Conservation (phyloP, 2,888 invertebrate genomes). For the Scaptomyza reducta region DNA sequence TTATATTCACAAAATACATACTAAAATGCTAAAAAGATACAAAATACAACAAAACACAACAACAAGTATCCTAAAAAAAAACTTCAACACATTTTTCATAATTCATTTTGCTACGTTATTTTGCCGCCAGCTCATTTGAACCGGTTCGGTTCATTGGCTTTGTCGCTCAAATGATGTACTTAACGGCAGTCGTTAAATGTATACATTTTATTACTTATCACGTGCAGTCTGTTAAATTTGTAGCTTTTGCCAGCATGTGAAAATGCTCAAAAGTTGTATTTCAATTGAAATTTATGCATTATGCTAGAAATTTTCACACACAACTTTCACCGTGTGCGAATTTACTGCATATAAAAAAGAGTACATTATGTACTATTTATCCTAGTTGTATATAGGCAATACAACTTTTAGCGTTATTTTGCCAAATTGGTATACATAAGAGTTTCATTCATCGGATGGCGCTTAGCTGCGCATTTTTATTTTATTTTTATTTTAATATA, state of each 20-base stretch:
- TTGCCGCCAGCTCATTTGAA: conserved; percentile 7
- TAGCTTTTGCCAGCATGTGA: conserved; percentile 26
- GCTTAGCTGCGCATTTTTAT: conserved; percentile 44
- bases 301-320: conserved; percentile 9
- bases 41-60: conserved; percentile 6
- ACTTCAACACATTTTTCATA: neutral
- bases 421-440: conserved; percentile 32
- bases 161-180: conserved; percentile 12
- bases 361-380: conserved; percentile 6
- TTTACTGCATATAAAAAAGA: conserved; percentile 28
- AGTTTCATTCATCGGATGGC: conserved; percentile 51
- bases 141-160: conserved; percentile 27
- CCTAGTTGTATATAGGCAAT: conserved; percentile 7
- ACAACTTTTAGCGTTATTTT: conserved; percentile 38
- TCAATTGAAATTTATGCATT: conserved; percentile 49
- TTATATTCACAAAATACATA: conserved; percentile 4
- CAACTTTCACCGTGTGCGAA: conserved; percentile 56
- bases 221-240: conserved; percentile 11
- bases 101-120: neutral
- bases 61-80: conserved; percentile 9
- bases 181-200: conserved; percentile 8
- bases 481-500: conserved; percentile 53
- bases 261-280: conserved; percentile 32
- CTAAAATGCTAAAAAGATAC: conserved; percentile 6
- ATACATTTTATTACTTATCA: conserved; percentile 26